Conservation (phyloP, 2,888 invertebrate genomes). For the Dione juno region DNA sequence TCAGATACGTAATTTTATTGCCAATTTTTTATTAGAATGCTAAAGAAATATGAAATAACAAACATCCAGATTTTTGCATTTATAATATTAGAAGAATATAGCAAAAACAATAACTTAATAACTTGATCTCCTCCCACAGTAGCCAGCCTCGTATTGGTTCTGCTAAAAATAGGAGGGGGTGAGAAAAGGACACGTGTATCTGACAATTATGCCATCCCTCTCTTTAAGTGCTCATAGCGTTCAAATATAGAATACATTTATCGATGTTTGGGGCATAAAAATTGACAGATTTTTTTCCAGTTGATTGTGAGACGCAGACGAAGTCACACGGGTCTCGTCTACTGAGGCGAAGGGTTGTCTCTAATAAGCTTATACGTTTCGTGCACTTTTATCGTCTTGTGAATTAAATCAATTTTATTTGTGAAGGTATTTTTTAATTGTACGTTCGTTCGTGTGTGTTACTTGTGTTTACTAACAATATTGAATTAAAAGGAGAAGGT, state of each 20-base stretch:
- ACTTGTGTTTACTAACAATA: slow-evolving; percentile 41
- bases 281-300: slow-evolving; percentile 84
- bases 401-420: slow-evolving; percentile 33
- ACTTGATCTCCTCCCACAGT: slow-evolving; percentile 76
- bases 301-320: slow-evolving; percentile 69
- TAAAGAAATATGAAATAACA: not conserved
- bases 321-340: slow-evolving; percentile 58
- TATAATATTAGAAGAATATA: slow-evolving; percentile 57
- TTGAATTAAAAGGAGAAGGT: slow-evolving; percentile 46
- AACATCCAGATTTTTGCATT: slow-evolving; percentile 3
- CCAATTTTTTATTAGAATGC: not conserved
- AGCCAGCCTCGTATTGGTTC: slow-evolving; percentile 75
- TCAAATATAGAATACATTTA: slow-evolving; percentile 80
- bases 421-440: slow-evolving; percentile 54
- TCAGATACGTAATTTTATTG: too few species aligned
- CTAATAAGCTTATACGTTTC: slow-evolving; percentile 54
- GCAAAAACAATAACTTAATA: slow-evolving; percentile 83
- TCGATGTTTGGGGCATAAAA: slow-evolving; percentile 83
- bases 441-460: slow-evolving; percentile 52
- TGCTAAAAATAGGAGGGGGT: slow-evolving; percentile 78
- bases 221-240: slow-evolving; percentile 76
- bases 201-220: slow-evolving; percentile 52
- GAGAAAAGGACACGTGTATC: slow-evolving; percentile 66
- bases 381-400: slow-evolving; percentile 34
- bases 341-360: slow-evolving; percentile 65